Conservation (phyloP, 2,113 vertebrate genomes). For the Athene noctua region DNA sequence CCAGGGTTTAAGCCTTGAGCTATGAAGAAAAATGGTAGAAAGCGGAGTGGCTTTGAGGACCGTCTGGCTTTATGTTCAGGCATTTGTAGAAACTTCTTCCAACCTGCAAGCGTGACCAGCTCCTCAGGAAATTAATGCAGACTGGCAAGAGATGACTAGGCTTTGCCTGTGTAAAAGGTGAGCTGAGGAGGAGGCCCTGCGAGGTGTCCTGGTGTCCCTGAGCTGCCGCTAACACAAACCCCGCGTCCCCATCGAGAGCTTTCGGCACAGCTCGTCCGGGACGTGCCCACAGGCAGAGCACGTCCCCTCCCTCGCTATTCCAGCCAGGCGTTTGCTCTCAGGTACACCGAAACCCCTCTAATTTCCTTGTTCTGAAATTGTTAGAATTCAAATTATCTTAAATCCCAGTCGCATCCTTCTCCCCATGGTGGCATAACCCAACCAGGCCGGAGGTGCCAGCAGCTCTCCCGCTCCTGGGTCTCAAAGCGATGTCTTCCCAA, state of each 20-base stretch:
- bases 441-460: not conserved
- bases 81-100: rapidly evolving
- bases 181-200: too few relatives aligned
- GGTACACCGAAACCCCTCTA: not conserved
- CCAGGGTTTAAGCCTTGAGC: rapidly evolving
- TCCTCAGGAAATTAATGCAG: not conserved
- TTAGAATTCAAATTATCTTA: not conserved
- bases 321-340: not conserved
- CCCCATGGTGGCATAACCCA: rapidly evolving
- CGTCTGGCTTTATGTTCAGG: rapidly evolving
- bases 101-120: rapidly evolving
- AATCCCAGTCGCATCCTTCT: rapidly evolving
- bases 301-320: rapidly evolving
- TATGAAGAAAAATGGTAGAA: rapidly evolving
- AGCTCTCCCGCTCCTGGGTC: not conserved
- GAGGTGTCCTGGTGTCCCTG: rapidly evolving
- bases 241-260: rapidly evolving
- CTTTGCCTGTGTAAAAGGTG: not conserved
- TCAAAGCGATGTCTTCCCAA: not conserved
- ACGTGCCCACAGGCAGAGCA: not conserved
- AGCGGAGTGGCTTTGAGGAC: rapidly evolving
- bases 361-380: not conserved
- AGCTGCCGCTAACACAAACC: not conserved
- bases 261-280: not conserved
- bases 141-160: not conserved